Base-by-base conservation (phyloP, 2,113 vertebrate genomes). In the Isichthys henryi region DNA sequence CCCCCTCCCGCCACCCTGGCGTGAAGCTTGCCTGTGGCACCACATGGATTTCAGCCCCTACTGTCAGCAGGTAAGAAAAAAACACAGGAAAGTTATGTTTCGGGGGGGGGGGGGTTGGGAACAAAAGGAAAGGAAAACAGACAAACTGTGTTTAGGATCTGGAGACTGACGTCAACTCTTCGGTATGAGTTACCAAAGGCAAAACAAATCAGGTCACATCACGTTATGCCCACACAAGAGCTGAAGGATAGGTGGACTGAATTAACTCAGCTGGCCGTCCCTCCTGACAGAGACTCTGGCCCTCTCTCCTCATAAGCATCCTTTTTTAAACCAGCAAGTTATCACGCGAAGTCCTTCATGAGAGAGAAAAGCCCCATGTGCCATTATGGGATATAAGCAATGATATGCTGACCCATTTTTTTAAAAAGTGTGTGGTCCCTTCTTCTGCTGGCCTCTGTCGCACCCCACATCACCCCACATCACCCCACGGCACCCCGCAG, bases 321-420 rank as follows among this genome's bases (percentile, higher is more conserved):
- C 74, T 43, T 80, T 80, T 80, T 80, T 80, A 80, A 70, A 80
- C 74, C 13, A 80, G 74, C 31, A 80, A 43, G 74, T 80, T 80
- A 80, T 35, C 74, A 80, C 74, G 43, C 31, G 43, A 80, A 17
- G 74, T 43, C 74, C 74, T 80, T 80, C 74, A 80, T 43, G 10
- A 80, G 35, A 43, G 13, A 80, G 35, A 80, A 80, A 43, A 43
- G 15, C 74, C 74, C 35, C 15, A 19, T 43, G 43, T 39, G 74
- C 74, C 74, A 80, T 80, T 39, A 80, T 80, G 74, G 74, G 35
- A 43, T 43, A 43, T 43, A 80, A 80, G 31, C 31, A 35, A 39
- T 80, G 35, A 80, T 80, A 19, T 43, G 10, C 35, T 39, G 74
- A 80, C 74, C 74, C 62, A 31, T 80, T 43, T 80, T 77, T 39